Base-by-base conservation (phyloP, 2,888 invertebrate genomes). In the Aphodius granarius region DNA sequence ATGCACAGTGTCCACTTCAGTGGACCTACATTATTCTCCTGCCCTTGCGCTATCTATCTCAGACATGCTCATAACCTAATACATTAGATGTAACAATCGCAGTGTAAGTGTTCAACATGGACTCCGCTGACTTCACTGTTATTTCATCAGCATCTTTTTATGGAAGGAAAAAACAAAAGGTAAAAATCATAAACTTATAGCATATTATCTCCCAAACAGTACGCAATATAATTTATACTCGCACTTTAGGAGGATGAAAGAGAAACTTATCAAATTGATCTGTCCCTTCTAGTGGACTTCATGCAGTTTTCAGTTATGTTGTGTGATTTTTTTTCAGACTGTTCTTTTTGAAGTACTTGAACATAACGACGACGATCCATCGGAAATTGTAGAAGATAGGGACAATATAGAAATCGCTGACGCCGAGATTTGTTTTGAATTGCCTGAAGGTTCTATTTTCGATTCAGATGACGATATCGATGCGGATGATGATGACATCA, bases 361-460 rank as follows among this genome's bases (percentile, higher is more conserved):
- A 19, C 20, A 18, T 66, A 66, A 20, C 21, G 66, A 20, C 21
- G 66, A 19, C 19, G 66, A 66, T 66, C 20, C 19, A 20, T 15
- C 19, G 20, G 18, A 17, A 18, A 20, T 66, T 66, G 20, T 18
- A 66, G 20, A 66, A 21, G 66, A 66, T 20, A 21, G 21, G 16
- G 21, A 21, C 21, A 66, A 20, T 66, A 20, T 66, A 20, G 66
- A 66, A 3, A 15, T 21, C 19, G 15, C 19, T 66, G 19, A 21
- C 66, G 21, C 19, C 21, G 66, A 66, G 19, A 66, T 66, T 19
- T 15, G 19, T 66, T 66, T 66, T 19, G 18, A 66, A 66, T 66
- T 66, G 21, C 66, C 66, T 66, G 66, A 66, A 21, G 66, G 66
- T 66, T 66, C 18, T 15, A 66, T 20, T 66, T 66, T 21, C 43